These are phyloP conservation scores for Gasterosteus aculeatus DNA, from an alignment of 2,113 vertebrate genomes.

Conservation along the genomic window DNA sequence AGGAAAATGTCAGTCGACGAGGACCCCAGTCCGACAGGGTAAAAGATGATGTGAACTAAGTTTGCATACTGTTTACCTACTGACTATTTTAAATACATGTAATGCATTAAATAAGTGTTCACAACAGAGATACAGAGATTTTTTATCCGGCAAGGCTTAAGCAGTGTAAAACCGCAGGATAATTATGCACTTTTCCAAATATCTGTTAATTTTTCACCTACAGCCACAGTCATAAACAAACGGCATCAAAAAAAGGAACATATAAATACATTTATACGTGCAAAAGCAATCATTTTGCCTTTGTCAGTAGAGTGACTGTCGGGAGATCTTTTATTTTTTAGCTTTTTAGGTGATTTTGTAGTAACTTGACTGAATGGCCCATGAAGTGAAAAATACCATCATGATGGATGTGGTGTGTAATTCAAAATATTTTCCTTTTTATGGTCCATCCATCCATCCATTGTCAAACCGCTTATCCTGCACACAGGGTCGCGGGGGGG, in stretches of 20 bases:
- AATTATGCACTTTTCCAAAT: constrained; percentile 12
- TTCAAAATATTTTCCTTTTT: not conserved
- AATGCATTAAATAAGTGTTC: constrained; percentile 16
- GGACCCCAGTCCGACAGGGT: not conserved
- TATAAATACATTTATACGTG: not conserved
- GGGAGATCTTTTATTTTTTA: not conserved
- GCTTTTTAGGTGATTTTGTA: constrained; percentile 14
- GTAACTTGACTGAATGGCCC: constrained; percentile 17
- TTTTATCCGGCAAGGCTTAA: constrained; percentile 11
- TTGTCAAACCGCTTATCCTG: too few species aligned
- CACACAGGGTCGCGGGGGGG: too few species aligned
- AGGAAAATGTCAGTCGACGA: not conserved
- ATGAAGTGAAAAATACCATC: constrained; percentile 45
- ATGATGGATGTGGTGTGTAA: constrained; percentile 8
- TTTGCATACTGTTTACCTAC: constrained; percentile 29
- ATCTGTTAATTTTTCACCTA: not conserved
- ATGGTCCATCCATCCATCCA: not conserved
- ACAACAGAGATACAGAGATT: constrained; percentile 2
- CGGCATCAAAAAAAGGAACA: not conserved
- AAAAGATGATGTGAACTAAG: not conserved
- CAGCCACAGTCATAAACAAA: not conserved
- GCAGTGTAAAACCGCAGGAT: constrained; percentile 10
- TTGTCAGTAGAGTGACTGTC: not conserved
- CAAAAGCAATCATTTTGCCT: not conserved
- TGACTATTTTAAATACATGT: constrained; percentile 27